These are phyloP conservation scores for Bettongia penicillata DNA, from an alignment of 2,113 vertebrate species.

Conservation along the genomic window DNA sequence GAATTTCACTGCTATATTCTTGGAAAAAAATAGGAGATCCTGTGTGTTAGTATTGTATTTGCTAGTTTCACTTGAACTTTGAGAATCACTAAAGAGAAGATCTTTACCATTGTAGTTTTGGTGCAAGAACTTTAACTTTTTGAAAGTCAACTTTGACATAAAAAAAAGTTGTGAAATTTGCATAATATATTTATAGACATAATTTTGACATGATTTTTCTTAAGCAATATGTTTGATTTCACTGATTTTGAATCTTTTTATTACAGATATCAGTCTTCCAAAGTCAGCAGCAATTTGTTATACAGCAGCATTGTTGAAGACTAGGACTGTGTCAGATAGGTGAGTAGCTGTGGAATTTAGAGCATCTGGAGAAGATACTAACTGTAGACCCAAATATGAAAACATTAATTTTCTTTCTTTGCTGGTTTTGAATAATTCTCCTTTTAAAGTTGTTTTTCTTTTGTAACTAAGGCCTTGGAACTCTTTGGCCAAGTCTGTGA, in stretches of 20 bases:
- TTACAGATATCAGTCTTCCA: slow-evolving; percentile 97
- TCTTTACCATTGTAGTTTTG: not conserved
- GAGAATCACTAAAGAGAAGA: not conserved
- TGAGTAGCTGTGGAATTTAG: slow-evolving; percentile 80
- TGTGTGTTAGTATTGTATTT: slow-evolving; percentile 43
- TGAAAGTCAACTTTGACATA: slow-evolving; percentile 17
- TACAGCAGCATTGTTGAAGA: slow-evolving; percentile 98
- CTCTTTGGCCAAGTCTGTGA: not conserved
- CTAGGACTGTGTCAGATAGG: slow-evolving; percentile 99
- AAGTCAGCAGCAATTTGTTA: slow-evolving; percentile 99
- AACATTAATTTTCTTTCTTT: slow-evolving; percentile 20
- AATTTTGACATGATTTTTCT: not conserved
- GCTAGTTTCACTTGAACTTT: slow-evolving; percentile 27
- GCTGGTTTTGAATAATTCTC: slow-evolving; percentile 38
- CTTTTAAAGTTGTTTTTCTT: not conserved
- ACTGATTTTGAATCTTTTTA: not conserved
- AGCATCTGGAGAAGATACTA: slow-evolving; percentile 38
- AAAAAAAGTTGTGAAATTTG: not conserved
- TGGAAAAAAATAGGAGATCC: slow-evolving; percentile 44
- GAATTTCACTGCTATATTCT: slow-evolving; percentile 73
- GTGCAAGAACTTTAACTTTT: slow-evolving; percentile 31
- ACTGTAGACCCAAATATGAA: not conserved
- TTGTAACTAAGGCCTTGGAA: not conserved
- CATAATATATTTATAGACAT: not conserved
- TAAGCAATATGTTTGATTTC: not conserved